A percentile compares a stretch with the other conserved stretches of the same genome.
Conservation (phyloP, 2,797 vertebrate genomes). For the Cheirogaleus major region DNA sequence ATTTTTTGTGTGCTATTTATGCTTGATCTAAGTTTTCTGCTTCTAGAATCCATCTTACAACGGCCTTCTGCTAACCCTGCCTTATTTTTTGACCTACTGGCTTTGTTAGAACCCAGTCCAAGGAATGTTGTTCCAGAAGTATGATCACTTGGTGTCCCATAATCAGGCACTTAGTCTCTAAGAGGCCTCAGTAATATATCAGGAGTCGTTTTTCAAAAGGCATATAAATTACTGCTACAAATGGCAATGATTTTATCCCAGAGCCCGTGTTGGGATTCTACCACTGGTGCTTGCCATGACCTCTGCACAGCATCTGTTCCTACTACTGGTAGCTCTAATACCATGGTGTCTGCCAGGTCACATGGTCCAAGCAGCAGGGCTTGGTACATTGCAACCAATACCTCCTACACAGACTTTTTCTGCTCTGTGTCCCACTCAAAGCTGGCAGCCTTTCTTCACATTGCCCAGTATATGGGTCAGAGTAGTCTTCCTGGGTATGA, state of each 20-base stretch:
- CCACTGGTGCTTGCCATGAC: not conserved
- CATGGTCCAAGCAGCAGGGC: not conserved
- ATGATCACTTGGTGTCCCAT: not conserved
- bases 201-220: not conserved
- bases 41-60: not conserved
- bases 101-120: not conserved
- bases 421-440: not conserved
- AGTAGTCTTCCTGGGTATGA: not conserved
- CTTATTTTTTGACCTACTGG: not conserved
- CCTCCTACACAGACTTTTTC: not conserved
- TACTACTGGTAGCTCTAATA: not conserved
- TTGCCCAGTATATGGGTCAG: not conserved
- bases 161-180: not conserved
- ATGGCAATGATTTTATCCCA: not conserved
- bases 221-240: not conserved
- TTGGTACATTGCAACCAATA: not conserved
- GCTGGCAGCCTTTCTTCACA: not conserved
- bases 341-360: not conserved
- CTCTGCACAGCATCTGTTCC: not conserved
- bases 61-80: not conserved
- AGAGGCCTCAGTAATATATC: not conserved
- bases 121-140: not conserved
- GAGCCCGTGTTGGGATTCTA: not conserved
- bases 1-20: not conserved
- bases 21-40: not conserved